Base-by-base conservation (phyloP, 2,888 invertebrate genomes). In the Sphecodes monilicornis region DNA sequence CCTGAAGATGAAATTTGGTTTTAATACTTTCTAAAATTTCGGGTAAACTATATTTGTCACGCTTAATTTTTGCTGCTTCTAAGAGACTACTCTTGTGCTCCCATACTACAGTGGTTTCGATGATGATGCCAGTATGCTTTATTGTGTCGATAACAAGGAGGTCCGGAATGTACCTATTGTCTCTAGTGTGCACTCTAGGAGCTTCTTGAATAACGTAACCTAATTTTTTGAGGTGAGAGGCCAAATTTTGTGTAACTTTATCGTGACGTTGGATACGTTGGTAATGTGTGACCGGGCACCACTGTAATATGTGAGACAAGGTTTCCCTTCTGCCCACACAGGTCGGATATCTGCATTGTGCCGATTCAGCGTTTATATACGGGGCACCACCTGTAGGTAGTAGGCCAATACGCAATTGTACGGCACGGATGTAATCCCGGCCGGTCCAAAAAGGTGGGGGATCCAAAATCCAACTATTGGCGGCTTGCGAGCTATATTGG, bases 151-250 rank as follows among this genome's bases (percentile, higher is more conserved):
- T 75, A 1, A 75, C 64, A 5, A 75, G 22, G 6, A 75, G 64
- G n/a, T 75, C 75, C 1, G 75, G 75, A n/a, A 75, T 66, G 1
- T 75, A 77, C 43, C 76, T 69, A n/a, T 77, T 77, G 6, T 70
- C 70, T 22, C 76, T 39, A 1, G 76, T 70, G 11, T 77, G 54
- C 0, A 70, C 32, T 39, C 76, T 39, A 0, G 57, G 69, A 5
- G 76, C 70, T 3, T 70, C 76, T 1, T 57, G 66, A 4, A 75
- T 36, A 5, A 0, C 46, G 1, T 43, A 46, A 10, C 66, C 75
- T 50, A n/a, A 18, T 22, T 32, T 46, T 26, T n/a, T 75, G 1
- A 75, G 66, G 16, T 66, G 8, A 1, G 41, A 32, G 0, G 75
- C 75, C 29, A 75, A 13, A n/a, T 75, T 66, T 46, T 75, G 75